A percentile compares a stretch with the other conserved stretches of the same genome.
Conservation (phyloP, 2,797 vertebrate species). For the Setipinna tenuifilis region DNA sequence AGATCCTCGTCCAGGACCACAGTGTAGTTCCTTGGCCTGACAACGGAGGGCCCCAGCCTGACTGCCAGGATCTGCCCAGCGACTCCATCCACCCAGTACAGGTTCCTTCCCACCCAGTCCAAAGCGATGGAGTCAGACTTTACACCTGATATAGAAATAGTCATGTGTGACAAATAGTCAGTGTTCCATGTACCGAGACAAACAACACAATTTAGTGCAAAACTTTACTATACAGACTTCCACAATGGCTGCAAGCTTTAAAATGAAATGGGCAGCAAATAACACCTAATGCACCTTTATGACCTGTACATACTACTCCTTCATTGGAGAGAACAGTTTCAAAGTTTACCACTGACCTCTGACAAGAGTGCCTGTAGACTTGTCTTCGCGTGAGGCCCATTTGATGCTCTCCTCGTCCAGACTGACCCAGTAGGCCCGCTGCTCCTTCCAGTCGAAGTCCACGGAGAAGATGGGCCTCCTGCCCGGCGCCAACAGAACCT, state of each 20-base stretch:
- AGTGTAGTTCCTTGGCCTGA: constrained; percentile 73
- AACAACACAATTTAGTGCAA: not conserved
- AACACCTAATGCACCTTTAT: not conserved
- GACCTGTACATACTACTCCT: not conserved
- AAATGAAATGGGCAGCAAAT: not conserved
- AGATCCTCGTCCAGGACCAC: constrained; percentile 83
- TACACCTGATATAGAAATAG: constrained; percentile 72
- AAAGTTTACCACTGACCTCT: constrained; percentile 76
- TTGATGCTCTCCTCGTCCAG: constrained; percentile 85
- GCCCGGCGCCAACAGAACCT: constrained; percentile 70
- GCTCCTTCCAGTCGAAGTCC: constrained; percentile 82
- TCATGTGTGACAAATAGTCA: not conserved
- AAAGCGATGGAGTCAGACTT: constrained; percentile 85
- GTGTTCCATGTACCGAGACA: not conserved
- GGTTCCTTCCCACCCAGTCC: constrained; percentile 89
- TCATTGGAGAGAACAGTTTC: no score
- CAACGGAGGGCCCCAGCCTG: constrained; percentile 66
- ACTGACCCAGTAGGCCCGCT: constrained; percentile 88
- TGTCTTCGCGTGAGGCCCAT: constrained; percentile 76
- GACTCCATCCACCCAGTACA: constrained; percentile 89
- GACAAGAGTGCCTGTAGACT: constrained; percentile 77
- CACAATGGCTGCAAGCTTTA: no score
- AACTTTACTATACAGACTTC: not conserved
- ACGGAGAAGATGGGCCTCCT: constrained; percentile 81
- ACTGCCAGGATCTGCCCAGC: constrained; percentile 84